A percentile compares a stretch with the other conserved stretches of the same genome.
Conservation (phyloP, 2,113 vertebrate genomes). For the Sakesphorus luctuosus region DNA sequence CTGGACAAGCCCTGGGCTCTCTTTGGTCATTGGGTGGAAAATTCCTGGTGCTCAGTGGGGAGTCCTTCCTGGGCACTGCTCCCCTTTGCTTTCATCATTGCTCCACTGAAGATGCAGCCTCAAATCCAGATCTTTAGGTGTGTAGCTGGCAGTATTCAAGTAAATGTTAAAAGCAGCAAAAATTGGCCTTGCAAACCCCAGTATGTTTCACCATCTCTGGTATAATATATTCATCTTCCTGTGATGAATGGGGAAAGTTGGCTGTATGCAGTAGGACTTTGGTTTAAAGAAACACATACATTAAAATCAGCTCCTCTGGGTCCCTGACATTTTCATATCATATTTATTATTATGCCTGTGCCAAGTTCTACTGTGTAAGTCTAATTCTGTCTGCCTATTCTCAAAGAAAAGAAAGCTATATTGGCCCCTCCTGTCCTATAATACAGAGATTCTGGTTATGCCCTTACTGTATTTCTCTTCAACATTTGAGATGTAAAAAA, state of each 20-base stretch:
- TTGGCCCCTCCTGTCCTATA: constrained; percentile 21
- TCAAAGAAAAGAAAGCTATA: constrained; percentile 22
- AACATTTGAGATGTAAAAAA: constrained; percentile 21
- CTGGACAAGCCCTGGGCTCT: not conserved
- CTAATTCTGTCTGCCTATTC: constrained; percentile 23
- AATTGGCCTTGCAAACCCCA: not conserved
- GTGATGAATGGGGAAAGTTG: not conserved
- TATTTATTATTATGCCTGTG: constrained; percentile 29
- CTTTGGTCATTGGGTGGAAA: not conserved
- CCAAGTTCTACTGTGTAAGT: constrained; percentile 45
- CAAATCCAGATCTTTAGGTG: not conserved
- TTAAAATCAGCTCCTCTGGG: constrained; percentile 28
- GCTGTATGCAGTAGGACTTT: not conserved
- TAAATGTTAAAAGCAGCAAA: not conserved
- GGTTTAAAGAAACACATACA: constrained; percentile 2
- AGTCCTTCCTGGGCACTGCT: not conserved
- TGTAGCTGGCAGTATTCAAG: not conserved
- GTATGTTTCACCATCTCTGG: not conserved
- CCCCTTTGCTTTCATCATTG: fast-evolving
- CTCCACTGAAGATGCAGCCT: not conserved
- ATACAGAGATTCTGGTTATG: not conserved
- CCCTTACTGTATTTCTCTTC: constrained; percentile 15
- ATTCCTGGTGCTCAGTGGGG: fast-evolving
- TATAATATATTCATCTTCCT: not conserved
- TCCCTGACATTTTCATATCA: constrained; percentile 20